These are phyloP conservation scores for Catostomus latipinnis DNA, from an alignment of 2,797 vertebrate species.

Conservation along the genomic window DNA sequence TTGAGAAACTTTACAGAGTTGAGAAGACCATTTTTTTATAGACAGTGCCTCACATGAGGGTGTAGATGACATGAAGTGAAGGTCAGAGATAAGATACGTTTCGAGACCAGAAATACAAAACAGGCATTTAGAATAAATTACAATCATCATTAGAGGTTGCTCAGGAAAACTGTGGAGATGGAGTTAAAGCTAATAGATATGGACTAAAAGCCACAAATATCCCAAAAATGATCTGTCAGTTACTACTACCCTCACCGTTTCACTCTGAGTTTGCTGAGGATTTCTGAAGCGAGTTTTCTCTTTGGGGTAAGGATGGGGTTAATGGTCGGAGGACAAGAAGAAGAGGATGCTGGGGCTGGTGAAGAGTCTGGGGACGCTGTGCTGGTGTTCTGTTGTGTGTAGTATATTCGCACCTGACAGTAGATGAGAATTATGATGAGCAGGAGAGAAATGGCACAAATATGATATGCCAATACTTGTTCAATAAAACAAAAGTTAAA, in stretches of 20 bases:
- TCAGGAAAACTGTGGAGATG: too few species aligned
- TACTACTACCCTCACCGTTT: constrained; percentile 68
- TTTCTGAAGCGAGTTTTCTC: constrained; percentile 65
- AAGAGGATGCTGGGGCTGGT: not conserved
- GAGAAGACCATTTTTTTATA: too few species aligned
- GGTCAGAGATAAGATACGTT: too few species aligned
- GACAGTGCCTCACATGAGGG: too few species aligned
- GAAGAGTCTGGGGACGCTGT: constrained; percentile 9
- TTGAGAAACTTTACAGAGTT: too few species aligned
- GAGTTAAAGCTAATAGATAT: too few species aligned
- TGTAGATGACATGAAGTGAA: too few species aligned
- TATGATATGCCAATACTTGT: too few species aligned
- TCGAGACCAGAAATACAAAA: too few species aligned
- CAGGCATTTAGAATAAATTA: too few species aligned
- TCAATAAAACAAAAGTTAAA: not conserved
- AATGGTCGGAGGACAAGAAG: not conserved
- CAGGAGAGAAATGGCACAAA: not conserved
- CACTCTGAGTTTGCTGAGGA: constrained; percentile 66
- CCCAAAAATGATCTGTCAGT: not conserved
- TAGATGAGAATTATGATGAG: constrained; percentile 5
- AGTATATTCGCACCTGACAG: constrained; percentile 67
- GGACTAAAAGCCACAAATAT: not conserved
- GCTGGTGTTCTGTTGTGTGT: constrained; percentile 39
- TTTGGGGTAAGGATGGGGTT: constrained; percentile 65
- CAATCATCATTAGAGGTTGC: too few species aligned